Conservation (phyloP, 2,113 vertebrate genomes). For the Corythornis cristatus region DNA sequence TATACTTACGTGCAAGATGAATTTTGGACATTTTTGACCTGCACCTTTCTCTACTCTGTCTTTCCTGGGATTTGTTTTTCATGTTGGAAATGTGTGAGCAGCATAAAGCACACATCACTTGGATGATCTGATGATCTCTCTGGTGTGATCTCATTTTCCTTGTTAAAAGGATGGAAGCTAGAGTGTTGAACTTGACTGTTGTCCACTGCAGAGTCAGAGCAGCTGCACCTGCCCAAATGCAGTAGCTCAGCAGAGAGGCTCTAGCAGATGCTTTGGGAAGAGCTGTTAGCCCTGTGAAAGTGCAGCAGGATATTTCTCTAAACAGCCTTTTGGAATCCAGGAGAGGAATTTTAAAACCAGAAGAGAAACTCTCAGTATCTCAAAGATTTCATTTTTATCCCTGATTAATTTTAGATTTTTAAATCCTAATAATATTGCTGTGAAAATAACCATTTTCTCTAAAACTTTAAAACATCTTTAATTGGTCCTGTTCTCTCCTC, state of each 20-base stretch:
- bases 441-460: background rate
- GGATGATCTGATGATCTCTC: background rate
- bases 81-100: background rate
- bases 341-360: background rate
- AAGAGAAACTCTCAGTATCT: background rate
- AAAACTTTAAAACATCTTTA: background rate
- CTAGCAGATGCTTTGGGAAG: background rate
- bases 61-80: background rate
- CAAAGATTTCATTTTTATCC: background rate
- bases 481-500: background rate
- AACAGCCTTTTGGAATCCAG: background rate
- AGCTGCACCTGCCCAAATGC: background rate
- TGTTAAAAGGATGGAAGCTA: background rate
- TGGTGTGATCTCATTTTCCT: background rate
- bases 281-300: background rate
- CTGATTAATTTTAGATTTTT: background rate
- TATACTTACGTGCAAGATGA: background rate
- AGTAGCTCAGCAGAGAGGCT: background rate
- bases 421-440: background rate
- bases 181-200: accelerated
- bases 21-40: background rate
- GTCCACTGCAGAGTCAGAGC: background rate
- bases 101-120: background rate
- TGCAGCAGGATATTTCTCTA: background rate
- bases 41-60: background rate